A percentile compares a stretch with the other conserved stretches of the same genome.
Conservation (phyloP, 2,888 invertebrate genomes). For the Lasioglossum marginatum region DNA sequence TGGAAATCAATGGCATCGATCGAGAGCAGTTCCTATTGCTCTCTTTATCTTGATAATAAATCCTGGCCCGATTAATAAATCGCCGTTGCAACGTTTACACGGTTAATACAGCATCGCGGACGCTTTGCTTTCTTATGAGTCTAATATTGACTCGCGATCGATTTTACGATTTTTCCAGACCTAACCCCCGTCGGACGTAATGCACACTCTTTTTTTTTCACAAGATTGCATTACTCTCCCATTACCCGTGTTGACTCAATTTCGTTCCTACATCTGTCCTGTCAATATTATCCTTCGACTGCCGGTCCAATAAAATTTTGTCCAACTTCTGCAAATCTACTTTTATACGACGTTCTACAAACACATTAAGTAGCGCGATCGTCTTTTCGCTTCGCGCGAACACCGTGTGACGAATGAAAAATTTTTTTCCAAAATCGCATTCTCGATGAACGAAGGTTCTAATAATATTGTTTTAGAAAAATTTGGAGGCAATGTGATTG, state of each 20-base stretch:
- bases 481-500: not conserved
- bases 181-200: constrained; percentile 9
- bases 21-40: not conserved
- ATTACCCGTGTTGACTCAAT: constrained; percentile 55
- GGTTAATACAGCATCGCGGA: constrained; percentile 23
- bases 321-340: constrained; percentile 47
- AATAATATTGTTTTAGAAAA: not conserved
- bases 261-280: constrained; percentile 48
- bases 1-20: not conserved
- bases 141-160: constrained; percentile 42
- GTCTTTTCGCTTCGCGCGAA: not conserved
- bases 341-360: constrained; percentile 38
- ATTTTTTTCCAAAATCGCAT: not conserved
- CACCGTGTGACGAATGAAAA: not conserved
- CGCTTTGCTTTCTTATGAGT: constrained; percentile 13
- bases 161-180: constrained; percentile 37
- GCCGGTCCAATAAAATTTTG: constrained; percentile 45
- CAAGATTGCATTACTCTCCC: constrained; percentile 53
- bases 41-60: constrained; percentile 4
- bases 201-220: constrained; percentile 13
- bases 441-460: not conserved
- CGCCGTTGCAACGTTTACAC: not conserved
- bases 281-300: constrained; percentile 53
- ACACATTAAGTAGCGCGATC: constrained; percentile 29
- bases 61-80: constrained; percentile 4